A percentile compares a stretch with the other conserved stretches of the same genome.
phyloP scores from a whole-genome alignment of 1,140 invertebrate genomes.

The Eueides isabella region DNA sequence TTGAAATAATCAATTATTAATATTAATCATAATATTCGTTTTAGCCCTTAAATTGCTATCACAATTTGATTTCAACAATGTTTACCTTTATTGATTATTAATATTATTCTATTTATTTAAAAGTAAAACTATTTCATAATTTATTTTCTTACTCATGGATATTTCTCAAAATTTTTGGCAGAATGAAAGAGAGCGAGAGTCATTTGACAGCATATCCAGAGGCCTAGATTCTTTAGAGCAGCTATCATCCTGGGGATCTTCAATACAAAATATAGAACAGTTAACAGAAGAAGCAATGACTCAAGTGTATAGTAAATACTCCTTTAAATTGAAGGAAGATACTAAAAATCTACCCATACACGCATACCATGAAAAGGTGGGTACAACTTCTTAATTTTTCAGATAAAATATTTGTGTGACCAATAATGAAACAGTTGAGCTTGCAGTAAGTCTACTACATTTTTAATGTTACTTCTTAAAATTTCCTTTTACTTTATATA shows the following conservation, averaged over 20 bases:
- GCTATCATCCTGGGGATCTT: constrained; percentile 52
- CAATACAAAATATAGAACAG: constrained; percentile 50
- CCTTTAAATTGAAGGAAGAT: constrained; percentile 68
- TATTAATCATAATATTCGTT: too few relatives aligned
- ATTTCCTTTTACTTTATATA: too few relatives aligned
- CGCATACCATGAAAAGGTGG: constrained; percentile 62
- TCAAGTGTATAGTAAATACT: constrained; percentile 71
- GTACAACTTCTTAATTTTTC: constrained; percentile 9
- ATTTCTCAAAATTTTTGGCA: constrained; percentile 28
- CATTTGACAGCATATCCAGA: constrained; percentile 54
- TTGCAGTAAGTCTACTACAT: too few relatives aligned
- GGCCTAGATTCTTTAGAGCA: constrained; percentile 68
- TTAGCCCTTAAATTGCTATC: too few relatives aligned
- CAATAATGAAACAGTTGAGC: not conserved
- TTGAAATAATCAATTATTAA: too few relatives aligned
- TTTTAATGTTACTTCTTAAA: too few relatives aligned
- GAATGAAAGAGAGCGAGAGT: constrained; percentile 56
- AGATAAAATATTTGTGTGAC: constrained; percentile 8
- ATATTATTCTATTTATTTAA: not conserved
- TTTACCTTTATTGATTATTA: too few relatives aligned
- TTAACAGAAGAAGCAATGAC: constrained; percentile 70
- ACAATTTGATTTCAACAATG: too few relatives aligned
- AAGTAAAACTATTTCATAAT: not conserved
- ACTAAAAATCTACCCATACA: constrained; percentile 68
- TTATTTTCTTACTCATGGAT: not conserved